phyloP scores from a whole-genome alignment of 2,888 invertebrate genomes.

The Trachelus iudaicus region DNA sequence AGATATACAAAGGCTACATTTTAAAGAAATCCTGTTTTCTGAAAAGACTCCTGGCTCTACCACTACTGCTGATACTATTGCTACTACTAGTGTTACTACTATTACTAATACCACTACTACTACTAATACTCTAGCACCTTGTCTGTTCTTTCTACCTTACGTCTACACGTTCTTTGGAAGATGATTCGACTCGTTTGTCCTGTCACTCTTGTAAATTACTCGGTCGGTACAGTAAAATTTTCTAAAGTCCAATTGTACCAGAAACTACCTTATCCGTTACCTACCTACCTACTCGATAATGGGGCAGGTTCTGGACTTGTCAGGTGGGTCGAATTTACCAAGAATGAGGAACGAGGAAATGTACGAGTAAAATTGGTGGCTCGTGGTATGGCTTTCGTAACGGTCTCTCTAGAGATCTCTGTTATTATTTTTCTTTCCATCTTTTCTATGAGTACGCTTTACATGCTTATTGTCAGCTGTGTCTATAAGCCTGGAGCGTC shows the following conservation, averaged over 20 bases:
- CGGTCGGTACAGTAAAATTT: not conserved
- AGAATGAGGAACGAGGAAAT: not conserved
- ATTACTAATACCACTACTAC: no score
- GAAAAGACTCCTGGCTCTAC: not conserved
- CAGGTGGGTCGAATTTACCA: not conserved
- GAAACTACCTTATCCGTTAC: not conserved
- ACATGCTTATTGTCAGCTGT: not conserved
- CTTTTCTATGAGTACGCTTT: no score
- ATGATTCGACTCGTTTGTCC: not conserved
- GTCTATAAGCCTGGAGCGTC: not conserved
- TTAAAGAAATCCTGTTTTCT: not conserved
- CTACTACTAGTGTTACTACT: no score
- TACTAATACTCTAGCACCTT: not conserved
- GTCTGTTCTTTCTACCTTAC: not conserved
- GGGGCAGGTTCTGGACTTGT: not conserved
- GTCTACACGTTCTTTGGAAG: not conserved
- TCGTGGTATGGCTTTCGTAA: not conserved
- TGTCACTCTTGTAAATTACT: not conserved
- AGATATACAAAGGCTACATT: not conserved
- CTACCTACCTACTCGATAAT: not conserved
- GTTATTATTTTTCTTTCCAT: not conserved
- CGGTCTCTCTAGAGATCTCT: not conserved
- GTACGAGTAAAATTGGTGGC: not conserved
- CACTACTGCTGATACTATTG: no score
- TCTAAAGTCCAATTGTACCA: not conserved